Percentiles rank a stretch among this genome's conserved stretches.
Evolutionary conservation across 2,888 invertebrate species (phyloP).

Genomic region (Troides helena): DNA sequence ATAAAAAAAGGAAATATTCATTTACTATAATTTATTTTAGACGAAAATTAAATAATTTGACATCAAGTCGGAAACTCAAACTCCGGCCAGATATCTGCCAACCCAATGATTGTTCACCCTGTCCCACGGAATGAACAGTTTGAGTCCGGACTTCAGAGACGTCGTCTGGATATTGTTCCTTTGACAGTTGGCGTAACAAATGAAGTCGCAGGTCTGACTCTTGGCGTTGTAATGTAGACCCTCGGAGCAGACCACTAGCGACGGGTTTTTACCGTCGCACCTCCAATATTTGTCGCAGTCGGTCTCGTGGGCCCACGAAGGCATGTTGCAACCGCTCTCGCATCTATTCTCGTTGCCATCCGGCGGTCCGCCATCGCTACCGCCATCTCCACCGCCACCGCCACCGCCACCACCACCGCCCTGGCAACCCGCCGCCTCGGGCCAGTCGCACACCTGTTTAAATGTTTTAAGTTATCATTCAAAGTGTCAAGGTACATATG

Average conservation of each 20-base stretch:
- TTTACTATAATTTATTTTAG: no score
- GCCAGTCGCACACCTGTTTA: slow-evolving; percentile 41
- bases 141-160: slow-evolving; percentile 43
- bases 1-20: no score
- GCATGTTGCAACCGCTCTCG: slow-evolving; percentile 40
- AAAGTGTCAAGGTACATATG: no score
- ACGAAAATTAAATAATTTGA: no score
- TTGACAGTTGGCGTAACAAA: slow-evolving; percentile 54
- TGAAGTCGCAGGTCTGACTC: slow-evolving; percentile 60
- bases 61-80: no score
- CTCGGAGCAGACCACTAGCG: slow-evolving; percentile 53
- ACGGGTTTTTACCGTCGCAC: slow-evolving; percentile 37
- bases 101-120: slow-evolving; percentile 40
- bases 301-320: slow-evolving; percentile 45
- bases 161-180: slow-evolving; percentile 44
- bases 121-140: slow-evolving; percentile 55
- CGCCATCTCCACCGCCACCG: slow-evolving; percentile 7
- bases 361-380: slow-evolving; percentile 19
- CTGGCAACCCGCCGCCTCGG: slow-evolving; percentile 27
- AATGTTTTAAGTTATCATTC: not conserved
- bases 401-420: slow-evolving; percentile 10
- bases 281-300: slow-evolving; percentile 60
- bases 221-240: slow-evolving; percentile 63
- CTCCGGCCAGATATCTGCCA: slow-evolving; percentile 6
- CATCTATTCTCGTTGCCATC: slow-evolving; percentile 43